Base-by-base conservation (phyloP, 2,888 invertebrate genomes). In the Melieria picta region DNA sequence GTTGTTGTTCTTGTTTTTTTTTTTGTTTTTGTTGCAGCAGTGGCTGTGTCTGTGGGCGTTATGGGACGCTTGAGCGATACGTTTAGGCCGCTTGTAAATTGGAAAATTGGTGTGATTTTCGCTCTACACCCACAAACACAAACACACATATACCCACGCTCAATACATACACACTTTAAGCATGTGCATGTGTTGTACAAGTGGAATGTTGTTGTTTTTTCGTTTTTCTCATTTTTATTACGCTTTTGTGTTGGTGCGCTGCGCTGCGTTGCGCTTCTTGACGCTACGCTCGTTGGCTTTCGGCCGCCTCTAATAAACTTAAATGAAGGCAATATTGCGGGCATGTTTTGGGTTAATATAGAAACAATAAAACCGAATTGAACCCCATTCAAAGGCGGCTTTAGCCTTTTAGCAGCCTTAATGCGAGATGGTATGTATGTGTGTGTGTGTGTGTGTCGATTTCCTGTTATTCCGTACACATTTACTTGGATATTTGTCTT, bases 301-400 rank as follows among this genome's bases (percentile, higher is more conserved):
- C 52, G 30, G 30, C 3, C 30, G 78, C 77, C 79, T 81, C 81
- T 82, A 83, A 84, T 83, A 83, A 84, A 84, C 84, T 82, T 83
- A 83, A 83, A 83, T 83, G 83, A 81, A 81, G 81, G 81, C 84
- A 82, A 83, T 83, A 82, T 83, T 84, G 81, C 80, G 83, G 83
- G 81, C 81, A 80, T 82, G 79, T 83, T 83, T 82, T 81, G 82
- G 83, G 83, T 84, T 82, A 82, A 83, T 83, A 80, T 80, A 80
- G 82, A 81, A 81, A 82, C 82, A 82, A 84, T 83, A 84, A 84
- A 82, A 82, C 80, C 81, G 78, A 82, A 82, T 84, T 82, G 83
- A 79, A 81, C 78, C 79, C 69, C 69, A 69, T 75, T 76, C 72
- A 66, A 74, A 43, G 13, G 16, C 55, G n/a, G 11, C 48, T 47